A percentile compares a stretch with the other conserved stretches of the same genome.
phyloP scores from a whole-genome alignment of 2,113 vertebrate genomes.

The Benitochromis conjunctus region DNA sequence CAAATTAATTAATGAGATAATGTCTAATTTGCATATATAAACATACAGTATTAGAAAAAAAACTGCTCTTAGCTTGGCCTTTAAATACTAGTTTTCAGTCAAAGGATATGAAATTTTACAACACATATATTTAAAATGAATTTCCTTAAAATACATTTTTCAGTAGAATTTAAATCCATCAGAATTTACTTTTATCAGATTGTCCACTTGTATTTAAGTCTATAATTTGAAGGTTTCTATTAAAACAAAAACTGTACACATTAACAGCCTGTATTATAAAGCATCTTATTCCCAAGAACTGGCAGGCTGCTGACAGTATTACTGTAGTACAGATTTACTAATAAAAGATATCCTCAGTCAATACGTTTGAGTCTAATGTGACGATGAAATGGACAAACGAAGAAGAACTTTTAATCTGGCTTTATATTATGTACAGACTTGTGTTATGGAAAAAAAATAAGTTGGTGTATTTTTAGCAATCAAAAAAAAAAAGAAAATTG shows the following conservation, averaged over 20 bases:
- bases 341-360: background rate
- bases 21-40: background rate
- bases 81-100: background rate
- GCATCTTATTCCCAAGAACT: background rate
- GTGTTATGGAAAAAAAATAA: background rate
- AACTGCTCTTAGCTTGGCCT: accelerated
- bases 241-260: background rate
- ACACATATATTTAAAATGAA: background rate
- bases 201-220: background rate
- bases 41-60: background rate
- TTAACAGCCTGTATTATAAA: background rate
- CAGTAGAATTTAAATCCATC: background rate
- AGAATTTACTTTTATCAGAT: background rate
- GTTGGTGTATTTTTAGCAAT: background rate
- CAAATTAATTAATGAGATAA: background rate
- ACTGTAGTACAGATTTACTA: background rate
- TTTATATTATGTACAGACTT: background rate
- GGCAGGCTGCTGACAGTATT: background rate
- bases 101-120: background rate
- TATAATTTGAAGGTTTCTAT: background rate
- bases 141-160: background rate
- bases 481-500: background rate
- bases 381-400: background rate
- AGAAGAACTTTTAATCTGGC: background rate
- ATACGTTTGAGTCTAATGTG: background rate